Conservation (phyloP, 2,888 invertebrate genomes). For the Venusia cambrica region DNA sequence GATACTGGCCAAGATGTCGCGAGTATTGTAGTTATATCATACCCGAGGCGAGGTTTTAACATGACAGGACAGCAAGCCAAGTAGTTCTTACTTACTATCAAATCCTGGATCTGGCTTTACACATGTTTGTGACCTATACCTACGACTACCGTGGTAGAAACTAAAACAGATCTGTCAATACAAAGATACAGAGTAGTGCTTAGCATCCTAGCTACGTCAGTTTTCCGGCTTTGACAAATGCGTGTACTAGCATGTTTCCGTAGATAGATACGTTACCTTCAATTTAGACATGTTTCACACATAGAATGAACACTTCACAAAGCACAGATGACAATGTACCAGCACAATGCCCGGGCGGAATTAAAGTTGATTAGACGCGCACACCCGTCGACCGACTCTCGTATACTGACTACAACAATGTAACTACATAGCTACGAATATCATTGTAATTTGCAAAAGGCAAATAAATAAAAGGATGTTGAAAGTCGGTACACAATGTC, state of each 20-base stretch:
- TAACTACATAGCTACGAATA: slow-evolving; percentile 8
- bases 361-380: slow-evolving; percentile 9
- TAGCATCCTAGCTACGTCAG: too few species aligned
- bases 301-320: slow-evolving; percentile 22
- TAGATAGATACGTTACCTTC: slow-evolving; percentile 22
- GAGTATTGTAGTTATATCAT: too few species aligned
- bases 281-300: slow-evolving; percentile 30
- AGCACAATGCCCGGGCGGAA: neutral
- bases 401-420: slow-evolving; percentile 10
- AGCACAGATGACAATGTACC: neutral
- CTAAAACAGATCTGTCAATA: too few species aligned
- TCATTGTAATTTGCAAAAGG: slow-evolving; percentile 17
- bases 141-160: too few species aligned
- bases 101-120: too few species aligned
- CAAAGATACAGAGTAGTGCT: too few species aligned
- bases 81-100: too few species aligned
- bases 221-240: too few species aligned
- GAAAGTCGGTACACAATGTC: slow-evolving; percentile 6
- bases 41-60: too few species aligned
- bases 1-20: too few species aligned
- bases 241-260: neutral
- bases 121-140: too few species aligned
- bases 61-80: too few species aligned
- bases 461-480: slow-evolving; percentile 14
- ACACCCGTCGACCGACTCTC: slow-evolving; percentile 3